These are phyloP conservation scores for Hipparchia sbordonii DNA, from an alignment of 2,888 invertebrate genomes.

Conservation along the genomic window DNA sequence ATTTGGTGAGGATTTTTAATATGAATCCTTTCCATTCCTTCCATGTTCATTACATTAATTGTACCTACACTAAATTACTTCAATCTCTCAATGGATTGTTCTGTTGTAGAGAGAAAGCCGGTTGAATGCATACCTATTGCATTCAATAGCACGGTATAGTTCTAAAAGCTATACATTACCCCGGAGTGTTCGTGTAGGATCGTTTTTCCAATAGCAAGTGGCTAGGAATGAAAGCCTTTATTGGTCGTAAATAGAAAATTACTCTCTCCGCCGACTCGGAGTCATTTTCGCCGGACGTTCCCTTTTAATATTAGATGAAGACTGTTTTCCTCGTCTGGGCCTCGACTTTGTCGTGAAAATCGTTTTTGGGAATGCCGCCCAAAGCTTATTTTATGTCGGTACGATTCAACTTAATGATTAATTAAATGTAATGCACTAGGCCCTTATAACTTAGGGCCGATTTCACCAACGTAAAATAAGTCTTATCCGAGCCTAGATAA, in stretches of 20 bases:
- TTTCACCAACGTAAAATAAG: no score
- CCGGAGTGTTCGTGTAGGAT: slow-evolving; percentile 27
- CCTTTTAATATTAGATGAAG: slow-evolving; percentile 49
- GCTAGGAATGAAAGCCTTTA: slow-evolving; percentile 69
- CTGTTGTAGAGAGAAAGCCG: slow-evolving; percentile 15
- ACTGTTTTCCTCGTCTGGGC: slow-evolving; percentile 24
- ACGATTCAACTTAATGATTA: neutral
- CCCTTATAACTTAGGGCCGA: neutral
- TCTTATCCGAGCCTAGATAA: no score
- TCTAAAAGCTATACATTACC: slow-evolving; percentile 31
- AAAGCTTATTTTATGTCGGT: slow-evolving; percentile 5
- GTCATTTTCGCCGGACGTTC: slow-evolving; percentile 58
- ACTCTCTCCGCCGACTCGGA: slow-evolving; percentile 55
- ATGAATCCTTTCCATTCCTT: no score
- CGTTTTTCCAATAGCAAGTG: slow-evolving; percentile 67
- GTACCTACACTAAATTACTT: neutral
- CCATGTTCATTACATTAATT: neutral
- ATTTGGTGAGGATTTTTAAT: no score
- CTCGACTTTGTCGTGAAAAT: slow-evolving; percentile 8
- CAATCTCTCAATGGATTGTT: neutral
- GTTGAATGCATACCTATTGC: slow-evolving; percentile 19
- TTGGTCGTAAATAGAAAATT: slow-evolving; percentile 71
- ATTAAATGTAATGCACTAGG: neutral
- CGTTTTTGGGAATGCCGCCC: slow-evolving; percentile 1
- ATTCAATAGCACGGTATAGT: slow-evolving; percentile 27